Conservation (phyloP, 2,113 vertebrate genomes). For the Actenoides lindsayi region DNA sequence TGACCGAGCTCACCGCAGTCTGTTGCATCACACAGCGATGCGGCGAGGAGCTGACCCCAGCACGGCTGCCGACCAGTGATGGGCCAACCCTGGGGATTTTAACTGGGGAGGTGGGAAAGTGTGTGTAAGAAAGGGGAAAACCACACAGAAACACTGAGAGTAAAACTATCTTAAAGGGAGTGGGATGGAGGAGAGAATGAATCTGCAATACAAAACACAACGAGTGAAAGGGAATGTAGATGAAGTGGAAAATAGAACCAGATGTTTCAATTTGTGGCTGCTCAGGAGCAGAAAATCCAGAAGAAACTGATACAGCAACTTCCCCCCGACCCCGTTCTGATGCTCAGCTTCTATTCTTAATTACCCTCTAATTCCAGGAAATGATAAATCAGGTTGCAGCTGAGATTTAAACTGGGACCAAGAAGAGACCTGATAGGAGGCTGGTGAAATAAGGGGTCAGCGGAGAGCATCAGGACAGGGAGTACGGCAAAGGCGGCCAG, state of each 20-base stretch:
- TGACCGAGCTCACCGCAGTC: fast-evolving
- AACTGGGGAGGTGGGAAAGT: not conserved
- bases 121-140: fast-evolving
- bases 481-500: not conserved
- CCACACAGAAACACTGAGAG: not conserved
- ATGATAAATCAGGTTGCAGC: not conserved
- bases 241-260: conserved; percentile 63
- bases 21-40: fast-evolving
- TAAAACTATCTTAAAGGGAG: not conserved
- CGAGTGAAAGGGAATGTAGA: conserved; percentile 1
- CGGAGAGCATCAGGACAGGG: not conserved
- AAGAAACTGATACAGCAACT: not conserved
- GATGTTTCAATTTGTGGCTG: conserved; percentile 37
- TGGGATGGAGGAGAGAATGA: not conserved
- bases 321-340: not conserved
- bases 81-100: not conserved
- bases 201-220: not conserved
- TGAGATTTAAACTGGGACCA: not conserved
- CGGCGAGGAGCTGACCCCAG: not conserved
- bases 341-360: not conserved
- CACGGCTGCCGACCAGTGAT: fast-evolving
- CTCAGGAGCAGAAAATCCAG: conserved; percentile 14
- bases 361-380: not conserved
- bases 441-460: not conserved
- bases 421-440: not conserved